phyloP scores from a whole-genome alignment of 2,888 invertebrate genomes.

The Macrophya annulata region DNA sequence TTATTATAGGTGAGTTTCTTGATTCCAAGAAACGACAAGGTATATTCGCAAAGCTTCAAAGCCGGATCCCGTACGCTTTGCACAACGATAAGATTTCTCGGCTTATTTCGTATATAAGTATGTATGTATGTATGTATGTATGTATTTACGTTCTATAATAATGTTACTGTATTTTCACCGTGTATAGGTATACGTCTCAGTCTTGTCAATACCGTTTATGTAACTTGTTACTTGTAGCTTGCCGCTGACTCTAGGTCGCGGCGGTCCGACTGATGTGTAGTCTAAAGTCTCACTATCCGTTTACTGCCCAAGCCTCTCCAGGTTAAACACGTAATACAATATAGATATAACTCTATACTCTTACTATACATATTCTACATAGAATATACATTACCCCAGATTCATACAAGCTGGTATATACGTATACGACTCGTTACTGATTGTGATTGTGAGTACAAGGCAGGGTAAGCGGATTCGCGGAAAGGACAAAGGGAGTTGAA shows the following conservation, averaged over 20 bases:
- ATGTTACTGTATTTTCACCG: slow-evolving; percentile 40
- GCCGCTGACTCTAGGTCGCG: slow-evolving; percentile 49
- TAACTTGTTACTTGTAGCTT: slow-evolving; percentile 46
- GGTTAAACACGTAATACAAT: slow-evolving; percentile 48
- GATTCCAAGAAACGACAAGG: slow-evolving; percentile 64
- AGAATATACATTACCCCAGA: slow-evolving; percentile 9
- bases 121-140: neutral
- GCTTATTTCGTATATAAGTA: slow-evolving; percentile 57
- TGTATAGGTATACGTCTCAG: neutral
- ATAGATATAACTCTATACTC: slow-evolving; percentile 6
- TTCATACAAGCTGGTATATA: neutral
- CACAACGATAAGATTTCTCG: slow-evolving; percentile 69
- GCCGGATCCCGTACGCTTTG: slow-evolving; percentile 66
- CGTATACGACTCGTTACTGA: slow-evolving; percentile 23
- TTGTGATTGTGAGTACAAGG: slow-evolving; percentile 11
- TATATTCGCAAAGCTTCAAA: slow-evolving; percentile 68
- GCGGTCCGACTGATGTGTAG: slow-evolving; percentile 56
- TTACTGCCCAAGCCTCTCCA: slow-evolving; percentile 54
- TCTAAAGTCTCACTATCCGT: slow-evolving; percentile 54
- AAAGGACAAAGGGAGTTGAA: slow-evolving; percentile 50
- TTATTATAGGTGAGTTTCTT: neutral
- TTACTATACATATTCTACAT: neutral
- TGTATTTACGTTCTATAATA: neutral
- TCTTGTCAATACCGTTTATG: slow-evolving; percentile 54
- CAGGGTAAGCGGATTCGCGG: slow-evolving; percentile 43